Conservation (phyloP, 92 coral and sea anemone species). For the Pocillopora grandis region DNA sequence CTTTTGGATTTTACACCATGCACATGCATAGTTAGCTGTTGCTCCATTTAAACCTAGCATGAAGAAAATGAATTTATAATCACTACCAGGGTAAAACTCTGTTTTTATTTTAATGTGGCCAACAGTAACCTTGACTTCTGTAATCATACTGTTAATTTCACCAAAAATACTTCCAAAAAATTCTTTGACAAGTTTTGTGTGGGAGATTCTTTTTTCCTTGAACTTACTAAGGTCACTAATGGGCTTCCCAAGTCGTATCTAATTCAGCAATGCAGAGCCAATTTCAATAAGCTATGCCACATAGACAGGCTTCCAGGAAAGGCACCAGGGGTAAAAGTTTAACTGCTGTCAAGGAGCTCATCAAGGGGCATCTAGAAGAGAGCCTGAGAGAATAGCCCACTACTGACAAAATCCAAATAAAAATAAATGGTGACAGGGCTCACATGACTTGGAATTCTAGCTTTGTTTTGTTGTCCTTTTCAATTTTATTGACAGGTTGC, state of each 20-base stretch:
- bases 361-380: too few species aligned
- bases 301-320: neutral
- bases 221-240: slow-evolving; percentile 37
- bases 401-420: slow-evolving; percentile 37
- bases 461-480: too few species aligned
- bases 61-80: too few species aligned
- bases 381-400: neutral
- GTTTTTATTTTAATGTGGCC: slow-evolving; percentile 16
- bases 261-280: slow-evolving; percentile 46
- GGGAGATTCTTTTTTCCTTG: slow-evolving; percentile 53
- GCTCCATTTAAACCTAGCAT: too few species aligned
- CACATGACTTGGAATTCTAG: slow-evolving; percentile 5
- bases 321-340: slow-evolving; percentile 26
- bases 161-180: slow-evolving; percentile 35
- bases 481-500: too few species aligned
- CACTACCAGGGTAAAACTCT: too few species aligned
- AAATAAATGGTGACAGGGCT: slow-evolving; percentile 41
- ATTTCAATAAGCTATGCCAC: neutral
- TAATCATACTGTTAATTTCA: slow-evolving; percentile 44
- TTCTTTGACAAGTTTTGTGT: slow-evolving; percentile 49
- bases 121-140: slow-evolving; percentile 18
- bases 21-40: too few species aligned
- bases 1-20: too few species aligned
- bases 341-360: neutral
- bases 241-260: neutral